Base-by-base conservation (phyloP, 2,113 vertebrate species). In the Condylura cristata region DNA sequence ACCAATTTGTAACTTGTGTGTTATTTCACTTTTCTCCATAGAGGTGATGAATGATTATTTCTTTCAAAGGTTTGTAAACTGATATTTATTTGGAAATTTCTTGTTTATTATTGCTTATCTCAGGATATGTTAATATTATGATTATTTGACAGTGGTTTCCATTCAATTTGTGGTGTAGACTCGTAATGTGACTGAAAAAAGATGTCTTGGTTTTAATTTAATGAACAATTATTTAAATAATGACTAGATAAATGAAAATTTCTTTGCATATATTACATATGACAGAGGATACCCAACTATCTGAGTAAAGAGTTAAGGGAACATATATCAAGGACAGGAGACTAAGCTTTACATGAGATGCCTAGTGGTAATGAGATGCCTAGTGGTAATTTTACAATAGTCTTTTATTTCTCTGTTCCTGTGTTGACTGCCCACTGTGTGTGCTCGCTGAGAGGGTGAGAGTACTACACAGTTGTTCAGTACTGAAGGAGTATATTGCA, bases 1-100 rank as follows among this genome's bases (percentile, higher is more conserved):
- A 51, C 86, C 79, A 82, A 71, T 90, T 53, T 91, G 44, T 72
- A 16, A 72, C 84, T 92, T 66, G n/a, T 70, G 22, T 84, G 72
- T 71, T 78, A 11, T 61, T 82, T 93, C n/a, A 70, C 6, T 51
- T 13, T 8, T 7, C 28, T 30, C 24, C 58, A n/a, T 76, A 44
- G 71, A 86, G 79, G 30, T 71, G 56, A 51, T 46, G 32, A 87
- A n/a, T 94, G 41, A 3, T 91, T 95, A 41, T 39, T 51, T 79
- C 58, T 87, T 83, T 86, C 32, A 78, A 75, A 70, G 58, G 10
- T 80, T 76, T 34, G 37, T 34, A 75, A 90, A 34, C 46, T 32
- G 61, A 53, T 87, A 80, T 13, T 76, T 56, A 20, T 56, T 56
- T 56, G 74, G 39, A 53, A 63, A 63, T 44, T 12, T 17, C 6